phyloP scores from a whole-genome alignment of 2,113 vertebrate genomes.

The Nematolebias whitei region DNA sequence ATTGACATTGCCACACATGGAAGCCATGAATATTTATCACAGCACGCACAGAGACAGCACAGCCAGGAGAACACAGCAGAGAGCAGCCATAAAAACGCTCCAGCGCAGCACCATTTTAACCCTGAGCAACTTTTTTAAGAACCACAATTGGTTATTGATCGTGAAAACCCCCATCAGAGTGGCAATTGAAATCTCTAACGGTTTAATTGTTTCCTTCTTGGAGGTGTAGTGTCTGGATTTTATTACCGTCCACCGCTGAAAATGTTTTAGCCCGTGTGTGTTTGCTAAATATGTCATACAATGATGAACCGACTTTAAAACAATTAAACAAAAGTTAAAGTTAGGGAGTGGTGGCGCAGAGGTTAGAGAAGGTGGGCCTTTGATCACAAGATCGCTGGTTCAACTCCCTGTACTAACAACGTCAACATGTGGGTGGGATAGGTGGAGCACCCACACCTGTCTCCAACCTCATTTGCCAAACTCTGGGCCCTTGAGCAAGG shows the following conservation, averaged over 20 bases:
- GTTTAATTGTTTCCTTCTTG: conserved; percentile 66
- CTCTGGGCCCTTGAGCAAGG: too few species aligned
- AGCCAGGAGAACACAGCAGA: conserved; percentile 15
- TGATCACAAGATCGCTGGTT: too few species aligned
- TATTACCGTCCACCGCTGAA: background rate
- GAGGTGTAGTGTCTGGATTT: conserved; percentile 33
- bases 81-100: conserved; percentile 11
- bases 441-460: too few species aligned
- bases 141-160: conserved; percentile 59
- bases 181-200: conserved; percentile 74
- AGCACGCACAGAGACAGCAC: conserved; percentile 7
- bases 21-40: conserved; percentile 61
- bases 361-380: too few species aligned
- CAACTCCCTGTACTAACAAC: too few species aligned
- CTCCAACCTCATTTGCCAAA: too few species aligned
- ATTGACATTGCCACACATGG: conserved; percentile 22
- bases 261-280: too few species aligned
- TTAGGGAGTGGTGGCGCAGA: too few species aligned
- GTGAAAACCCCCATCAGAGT: conserved; percentile 57
- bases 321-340: too few species aligned
- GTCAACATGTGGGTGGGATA: too few species aligned
- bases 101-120: conserved; percentile 6
- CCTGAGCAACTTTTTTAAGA: conserved; percentile 39
- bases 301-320: too few species aligned
- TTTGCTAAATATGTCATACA: too few species aligned